Conservation (phyloP, 2,797 vertebrate species). For the Myripristis murdjan region DNA sequence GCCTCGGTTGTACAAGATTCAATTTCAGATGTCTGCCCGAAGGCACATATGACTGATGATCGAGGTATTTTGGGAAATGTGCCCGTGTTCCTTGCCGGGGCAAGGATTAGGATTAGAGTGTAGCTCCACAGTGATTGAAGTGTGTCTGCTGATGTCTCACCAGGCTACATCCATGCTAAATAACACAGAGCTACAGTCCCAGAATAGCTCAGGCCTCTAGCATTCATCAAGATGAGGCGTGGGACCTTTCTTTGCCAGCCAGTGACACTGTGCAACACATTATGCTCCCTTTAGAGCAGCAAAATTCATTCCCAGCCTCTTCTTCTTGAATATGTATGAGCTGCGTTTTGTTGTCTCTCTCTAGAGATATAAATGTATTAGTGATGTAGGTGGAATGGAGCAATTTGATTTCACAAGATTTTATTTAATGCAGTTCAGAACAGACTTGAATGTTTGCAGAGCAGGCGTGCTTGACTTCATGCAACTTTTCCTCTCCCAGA, state of each 20-base stretch:
- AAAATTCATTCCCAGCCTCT: background rate
- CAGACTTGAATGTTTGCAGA: background rate
- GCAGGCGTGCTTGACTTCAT: slow-evolving; percentile 15
- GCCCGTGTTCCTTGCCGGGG: slow-evolving; percentile 27
- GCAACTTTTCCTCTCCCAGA: slow-evolving; percentile 35
- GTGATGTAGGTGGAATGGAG: background rate
- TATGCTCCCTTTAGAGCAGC: slow-evolving; percentile 4
- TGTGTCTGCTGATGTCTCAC: slow-evolving; percentile 49
- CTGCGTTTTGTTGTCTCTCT: slow-evolving; percentile 8
- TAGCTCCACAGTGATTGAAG: slow-evolving; percentile 57
- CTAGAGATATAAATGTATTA: background rate
- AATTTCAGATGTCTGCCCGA: slow-evolving; percentile 23
- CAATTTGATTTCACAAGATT: slow-evolving; percentile 18
- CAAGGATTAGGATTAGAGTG: slow-evolving; percentile 57
- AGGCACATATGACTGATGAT: slow-evolving; percentile 36
- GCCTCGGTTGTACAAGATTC: slow-evolving; percentile 7
- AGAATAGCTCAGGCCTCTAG: slow-evolving; percentile 47
- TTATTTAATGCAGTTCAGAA: slow-evolving; percentile 1
- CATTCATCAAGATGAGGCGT: slow-evolving; percentile 21
- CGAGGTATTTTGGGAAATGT: slow-evolving; percentile 47
- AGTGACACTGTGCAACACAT: slow-evolving; percentile 37
- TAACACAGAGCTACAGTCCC: slow-evolving; percentile 33
- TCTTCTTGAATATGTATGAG: background rate
- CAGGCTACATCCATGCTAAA: slow-evolving; percentile 41
- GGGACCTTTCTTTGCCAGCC: slow-evolving; percentile 33